Evolutionary conservation across 2,797 vertebrate species (phyloP).

Genomic region (Fistularia commersonii): DNA sequence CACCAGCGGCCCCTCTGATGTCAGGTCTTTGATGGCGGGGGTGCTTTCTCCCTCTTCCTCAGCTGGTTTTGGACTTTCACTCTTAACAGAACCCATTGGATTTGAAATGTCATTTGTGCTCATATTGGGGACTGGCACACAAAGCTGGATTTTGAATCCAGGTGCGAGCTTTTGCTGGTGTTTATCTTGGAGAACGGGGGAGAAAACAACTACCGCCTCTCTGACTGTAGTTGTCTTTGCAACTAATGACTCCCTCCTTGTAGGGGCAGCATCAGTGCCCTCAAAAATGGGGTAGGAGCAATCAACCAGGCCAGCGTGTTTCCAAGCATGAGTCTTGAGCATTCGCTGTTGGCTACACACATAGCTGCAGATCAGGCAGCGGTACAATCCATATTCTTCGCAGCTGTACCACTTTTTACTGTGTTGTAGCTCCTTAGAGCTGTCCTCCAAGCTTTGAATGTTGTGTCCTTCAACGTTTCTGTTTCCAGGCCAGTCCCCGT

Average conservation of each 20-base stretch:
- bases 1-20: constrained; percentile 65
- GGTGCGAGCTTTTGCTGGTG: constrained; percentile 59
- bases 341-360: constrained; percentile 95
- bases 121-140: constrained; percentile 63
- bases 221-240: neutral
- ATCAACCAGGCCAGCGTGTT: constrained; percentile 92
- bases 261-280: constrained; percentile 76
- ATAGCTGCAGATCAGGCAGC: constrained; percentile 94
- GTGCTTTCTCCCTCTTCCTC: constrained; percentile 36
- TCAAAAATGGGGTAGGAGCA: constrained; percentile 97
- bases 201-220: constrained; percentile 64
- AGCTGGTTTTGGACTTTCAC: constrained; percentile 21
- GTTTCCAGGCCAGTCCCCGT: constrained; percentile 9
- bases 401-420: constrained; percentile 93
- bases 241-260: constrained; percentile 22
- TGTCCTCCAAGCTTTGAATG: constrained; percentile 1
- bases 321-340: constrained; percentile 97
- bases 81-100: constrained; percentile 34
- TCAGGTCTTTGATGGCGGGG: constrained; percentile 63
- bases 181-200: constrained; percentile 55
- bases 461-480: neutral
- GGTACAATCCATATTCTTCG: constrained; percentile 90
- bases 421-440: constrained; percentile 37
- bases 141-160: constrained; percentile 81
- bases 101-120: constrained; percentile 29